phyloP scores from a whole-genome alignment of 2,113 vertebrate species.

The Corythoichthys intestinalis region DNA sequence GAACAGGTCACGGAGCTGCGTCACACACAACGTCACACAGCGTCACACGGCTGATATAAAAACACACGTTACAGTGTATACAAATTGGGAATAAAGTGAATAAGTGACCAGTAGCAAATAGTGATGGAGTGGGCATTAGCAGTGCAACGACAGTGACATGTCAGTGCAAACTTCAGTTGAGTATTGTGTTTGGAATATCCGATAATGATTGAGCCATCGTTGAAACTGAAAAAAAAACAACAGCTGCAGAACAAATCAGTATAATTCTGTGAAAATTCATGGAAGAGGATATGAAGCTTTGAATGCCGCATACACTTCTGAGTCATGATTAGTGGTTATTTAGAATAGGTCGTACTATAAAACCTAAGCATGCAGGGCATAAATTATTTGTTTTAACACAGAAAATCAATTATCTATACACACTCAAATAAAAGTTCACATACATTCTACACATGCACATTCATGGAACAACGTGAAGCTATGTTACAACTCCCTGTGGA shows the following conservation, averaged over 20 bases:
- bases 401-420: slow-evolving; percentile 18
- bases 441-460: background rate
- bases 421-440: background rate
- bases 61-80: too few species aligned
- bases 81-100: too few species aligned
- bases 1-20: too few species aligned
- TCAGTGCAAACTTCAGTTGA: too few species aligned
- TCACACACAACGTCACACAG: too few species aligned
- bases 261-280: slow-evolving; percentile 43
- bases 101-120: too few species aligned
- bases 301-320: slow-evolving; percentile 1
- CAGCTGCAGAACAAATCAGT: slow-evolving; percentile 39
- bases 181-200: too few species aligned
- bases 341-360: background rate
- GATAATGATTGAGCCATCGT: slow-evolving; percentile 31
- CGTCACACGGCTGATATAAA: too few species aligned
- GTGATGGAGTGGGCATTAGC: too few species aligned
- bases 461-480: slow-evolving; percentile 1
- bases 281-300: slow-evolving; percentile 21
- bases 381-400: slow-evolving; percentile 14
- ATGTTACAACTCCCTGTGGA: slow-evolving; percentile 39
- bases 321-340: slow-evolving; percentile 23
- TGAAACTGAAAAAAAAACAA: slow-evolving; percentile 46
- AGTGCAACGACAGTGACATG: too few species aligned
- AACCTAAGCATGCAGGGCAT: slow-evolving; percentile 2